Evolutionary conservation across 1,140 invertebrate species (phyloP), one percentile per base, ranked within the genome.

Genomic region (Halictus rubicundus): DNA sequence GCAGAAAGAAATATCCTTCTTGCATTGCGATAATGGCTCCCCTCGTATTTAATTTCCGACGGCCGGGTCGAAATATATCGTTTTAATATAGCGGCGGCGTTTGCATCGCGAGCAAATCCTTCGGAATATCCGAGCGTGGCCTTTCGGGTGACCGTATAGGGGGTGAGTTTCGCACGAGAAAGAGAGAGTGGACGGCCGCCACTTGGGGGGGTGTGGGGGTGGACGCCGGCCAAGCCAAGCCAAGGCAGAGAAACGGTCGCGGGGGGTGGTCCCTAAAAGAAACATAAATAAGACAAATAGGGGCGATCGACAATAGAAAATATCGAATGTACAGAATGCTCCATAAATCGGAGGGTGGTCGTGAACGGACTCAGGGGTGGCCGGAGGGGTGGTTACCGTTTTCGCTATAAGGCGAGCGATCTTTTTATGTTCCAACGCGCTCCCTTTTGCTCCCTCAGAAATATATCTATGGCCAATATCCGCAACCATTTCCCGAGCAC

Each of bases 241-340:
- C 84, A 81, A 81, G 66, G 88, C 84, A 60, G 60, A 70, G 68
- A 68, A 52, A 27, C 27, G 42, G 42, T 57, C 61, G 69, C 7
- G 42, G 84, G 78, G 79, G 79, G 69, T 82, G 87, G 82, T 88
- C 89, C 89, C 91, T 92, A 91, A 92, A 91, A 92, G 90, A 93
- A 92, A 92, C 91, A 93, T 93, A 93, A 93, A 93, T 92, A 93
- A 93, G 91, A 91, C 90, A 91, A 93, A 93, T 92, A 91, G 91
- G 75, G 89, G 87, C 90, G 89, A 92, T 92, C 89, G 91, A 91
- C 91, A 91, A 93, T 93, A 92, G 92, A 92, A 93, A 92, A 91
- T 92, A 93, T 92, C 89, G 90, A 91, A 92, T 92, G 91, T 90
- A 92, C 91, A 90, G 89, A 92, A 92, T 90, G 90, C 89, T 85